These are phyloP conservation scores for Heliocidaris erythrogramma DNA, from an alignment of 35 echinoderm and acorn worm species.

Conservation along the genomic window DNA sequence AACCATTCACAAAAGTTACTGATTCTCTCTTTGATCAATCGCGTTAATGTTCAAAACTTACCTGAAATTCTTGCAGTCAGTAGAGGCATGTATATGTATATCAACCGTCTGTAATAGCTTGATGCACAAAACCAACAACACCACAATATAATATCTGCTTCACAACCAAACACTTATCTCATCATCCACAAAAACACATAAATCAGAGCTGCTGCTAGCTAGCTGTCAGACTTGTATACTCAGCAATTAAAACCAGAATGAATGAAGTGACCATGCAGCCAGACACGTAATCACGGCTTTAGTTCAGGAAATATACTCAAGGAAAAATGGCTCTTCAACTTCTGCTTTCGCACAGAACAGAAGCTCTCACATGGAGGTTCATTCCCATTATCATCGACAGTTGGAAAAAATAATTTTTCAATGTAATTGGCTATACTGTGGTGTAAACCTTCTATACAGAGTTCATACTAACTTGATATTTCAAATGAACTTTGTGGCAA, in stretches of 20 bases:
- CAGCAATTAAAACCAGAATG: neutral
- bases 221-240: slow-evolving; percentile 3
- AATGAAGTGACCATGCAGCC: neutral
- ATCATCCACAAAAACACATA: neutral
- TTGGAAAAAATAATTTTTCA: neutral
- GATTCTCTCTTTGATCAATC: too few relatives aligned
- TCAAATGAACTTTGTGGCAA: neutral
- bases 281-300: neutral
- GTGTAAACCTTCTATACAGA: neutral
- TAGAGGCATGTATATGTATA: neutral
- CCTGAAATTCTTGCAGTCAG: neutral
- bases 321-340: neutral
- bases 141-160: neutral
- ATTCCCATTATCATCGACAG: neutral
- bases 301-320: neutral
- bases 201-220: neutral
- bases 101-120: neutral
- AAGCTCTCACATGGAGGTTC: neutral
- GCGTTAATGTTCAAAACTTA: neutral
- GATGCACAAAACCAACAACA: neutral
- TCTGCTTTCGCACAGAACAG: neutral
- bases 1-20: too few relatives aligned
- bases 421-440: neutral
- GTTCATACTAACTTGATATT: too few relatives aligned
- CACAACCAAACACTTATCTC: neutral